These are phyloP conservation scores for Eremophila alpestris DNA, from an alignment of 2,797 vertebrate genomes.

Conservation along the genomic window DNA sequence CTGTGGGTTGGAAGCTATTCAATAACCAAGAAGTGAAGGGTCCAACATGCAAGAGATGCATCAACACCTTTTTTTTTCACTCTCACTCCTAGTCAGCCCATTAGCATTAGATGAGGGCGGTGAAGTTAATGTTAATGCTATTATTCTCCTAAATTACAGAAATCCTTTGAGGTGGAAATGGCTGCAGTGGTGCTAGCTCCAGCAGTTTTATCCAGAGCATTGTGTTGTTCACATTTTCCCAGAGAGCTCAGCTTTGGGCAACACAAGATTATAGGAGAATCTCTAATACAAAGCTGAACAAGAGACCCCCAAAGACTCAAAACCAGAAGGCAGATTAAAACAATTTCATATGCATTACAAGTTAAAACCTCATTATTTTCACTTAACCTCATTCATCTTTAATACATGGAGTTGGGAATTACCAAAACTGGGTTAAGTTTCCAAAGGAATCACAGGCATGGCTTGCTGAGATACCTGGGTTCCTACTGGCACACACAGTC, in stretches of 20 bases:
- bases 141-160: background rate
- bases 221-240: background rate
- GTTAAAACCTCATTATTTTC: conserved; percentile 27
- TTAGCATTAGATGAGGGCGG: background rate
- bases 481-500: fast-evolving
- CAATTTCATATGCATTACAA: background rate
- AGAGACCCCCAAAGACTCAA: background rate
- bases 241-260: background rate
- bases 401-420: background rate
- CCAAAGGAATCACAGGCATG: background rate
- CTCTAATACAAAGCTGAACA: background rate
- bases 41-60: background rate
- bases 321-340: conserved; percentile 36
- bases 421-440: background rate
- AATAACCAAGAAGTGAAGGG: background rate
- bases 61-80: background rate
- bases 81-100: background rate
- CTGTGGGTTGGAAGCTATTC: background rate
- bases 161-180: background rate
- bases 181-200: background rate
- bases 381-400: background rate
- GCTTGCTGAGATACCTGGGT: background rate
- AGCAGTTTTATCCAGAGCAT: background rate
- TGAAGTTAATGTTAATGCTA: background rate
- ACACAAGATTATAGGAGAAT: background rate